phyloP scores from a whole-genome alignment of 1,140 invertebrate genomes.

The Drosophila nigrodunni region DNA sequence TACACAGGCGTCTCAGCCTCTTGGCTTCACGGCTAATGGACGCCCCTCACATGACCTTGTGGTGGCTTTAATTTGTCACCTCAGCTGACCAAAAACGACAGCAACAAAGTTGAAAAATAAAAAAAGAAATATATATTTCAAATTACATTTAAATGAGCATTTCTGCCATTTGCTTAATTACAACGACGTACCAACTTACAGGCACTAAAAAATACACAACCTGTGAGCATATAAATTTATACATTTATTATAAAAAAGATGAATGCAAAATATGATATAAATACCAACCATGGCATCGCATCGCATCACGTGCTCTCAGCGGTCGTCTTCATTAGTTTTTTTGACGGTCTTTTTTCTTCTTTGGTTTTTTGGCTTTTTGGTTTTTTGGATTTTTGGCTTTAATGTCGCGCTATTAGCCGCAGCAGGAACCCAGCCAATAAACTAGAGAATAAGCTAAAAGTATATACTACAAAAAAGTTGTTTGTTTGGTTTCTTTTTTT shows the following conservation, averaged over 20 bases:
- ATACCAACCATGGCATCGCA: conserved; percentile 38
- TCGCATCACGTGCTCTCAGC: conserved; percentile 67
- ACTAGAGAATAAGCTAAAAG: conserved; percentile 11
- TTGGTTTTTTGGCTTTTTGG: background rate
- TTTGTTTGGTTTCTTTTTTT: conserved; percentile 49
- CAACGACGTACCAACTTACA: conserved; percentile 43
- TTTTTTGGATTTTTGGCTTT: background rate
- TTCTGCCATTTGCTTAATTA: conserved; percentile 64
- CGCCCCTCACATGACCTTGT: conserved; percentile 79
- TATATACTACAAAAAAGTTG: conserved; percentile 53
- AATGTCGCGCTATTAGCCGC: conserved; percentile 28
- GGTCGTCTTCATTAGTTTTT: conserved; percentile 48
- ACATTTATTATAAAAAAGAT: conserved; percentile 28
- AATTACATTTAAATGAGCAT: conserved; percentile 80
- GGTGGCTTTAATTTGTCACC: conserved; percentile 76
- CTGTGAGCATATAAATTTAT: conserved; percentile 3
- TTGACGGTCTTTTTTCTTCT: conserved; percentile 20
- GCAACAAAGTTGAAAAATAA: background rate
- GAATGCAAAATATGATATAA: conserved; percentile 41
- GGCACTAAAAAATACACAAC: background rate
- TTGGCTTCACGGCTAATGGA: conserved; percentile 75
- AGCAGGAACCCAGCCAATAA: conserved; percentile 45
- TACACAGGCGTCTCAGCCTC: conserved; percentile 12
- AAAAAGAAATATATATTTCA: conserved; percentile 39
- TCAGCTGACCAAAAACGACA: conserved; percentile 62